Evolutionary conservation across 92 coral and sea anemone species (phyloP), one percentile per base, ranked within the genome.

Genomic region (Phymanthus crucifer): DNA sequence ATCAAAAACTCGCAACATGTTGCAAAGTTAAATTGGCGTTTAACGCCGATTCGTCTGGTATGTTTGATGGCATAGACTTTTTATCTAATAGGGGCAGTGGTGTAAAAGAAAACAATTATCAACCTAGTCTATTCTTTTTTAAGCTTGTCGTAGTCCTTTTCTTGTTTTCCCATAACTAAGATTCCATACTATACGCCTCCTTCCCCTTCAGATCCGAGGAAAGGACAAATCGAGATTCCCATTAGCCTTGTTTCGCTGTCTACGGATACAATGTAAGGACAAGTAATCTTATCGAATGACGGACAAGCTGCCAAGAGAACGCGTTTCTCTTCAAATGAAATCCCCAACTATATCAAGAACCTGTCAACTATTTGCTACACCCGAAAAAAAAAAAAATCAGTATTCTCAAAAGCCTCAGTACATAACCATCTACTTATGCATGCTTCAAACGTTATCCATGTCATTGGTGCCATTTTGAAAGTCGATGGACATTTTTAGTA

Each of bases 311-410:
- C 2, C 68, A 61, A 61, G 33, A 24, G 29, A 27, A 29, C 48
- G 48, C 33, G 11, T 34, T 61, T 61, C 35, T 61, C 68, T 17
- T 29, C 34, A 61, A 61, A 61, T 29, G 68, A 61, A 61, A 61
- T 34, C 26, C 68, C 68, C 68, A 29, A 27, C 68, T 1, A 61
- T 34, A 34, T 61, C 68, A 61, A 61, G 68, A 61, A 24, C 17
- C 1, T 61, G 68, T 61, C 68, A 61, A 4, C 16, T 26, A 61
- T 61, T 61, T 61, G 68, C 68, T 61, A 61, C 68, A 61, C 17
- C 13, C 13, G 34, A 61, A 61, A 61, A 54, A 19, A 54, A 54
- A 54, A 12, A 50, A 13, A 50, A 21, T 23, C 29, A 61, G 64
- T 54, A 27, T 12, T 61, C 68, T 61, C 68, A 18, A 24, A 54